phyloP scores from a whole-genome alignment of 1,140 invertebrate species.

The Dendrolimus punctatus region DNA sequence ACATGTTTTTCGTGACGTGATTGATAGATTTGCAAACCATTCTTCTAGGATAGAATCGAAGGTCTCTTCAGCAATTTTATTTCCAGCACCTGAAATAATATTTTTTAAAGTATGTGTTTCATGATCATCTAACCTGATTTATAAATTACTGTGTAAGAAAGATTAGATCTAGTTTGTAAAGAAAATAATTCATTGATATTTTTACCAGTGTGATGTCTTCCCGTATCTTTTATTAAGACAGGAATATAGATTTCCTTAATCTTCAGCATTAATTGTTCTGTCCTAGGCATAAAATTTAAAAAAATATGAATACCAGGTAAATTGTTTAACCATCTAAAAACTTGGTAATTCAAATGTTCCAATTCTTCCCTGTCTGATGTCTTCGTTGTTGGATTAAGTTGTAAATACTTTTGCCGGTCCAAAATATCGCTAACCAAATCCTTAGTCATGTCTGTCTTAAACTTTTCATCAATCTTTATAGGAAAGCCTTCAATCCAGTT shows the following conservation, averaged over 20 bases:
- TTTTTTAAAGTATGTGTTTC: too few relatives aligned
- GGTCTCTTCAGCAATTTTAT: too few relatives aligned
- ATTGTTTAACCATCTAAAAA: conserved; percentile 20
- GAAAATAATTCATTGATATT: too few relatives aligned
- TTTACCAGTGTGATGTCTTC: too few relatives aligned
- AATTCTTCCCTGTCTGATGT: conserved; percentile 12
- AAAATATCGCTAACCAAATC: conserved; percentile 7
- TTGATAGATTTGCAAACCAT: too few relatives aligned
- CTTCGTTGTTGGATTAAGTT: conserved; percentile 1
- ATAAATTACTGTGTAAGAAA: too few relatives aligned
- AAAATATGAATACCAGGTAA: conserved; percentile 3
- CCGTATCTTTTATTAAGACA: neutral
- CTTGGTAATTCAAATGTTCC: conserved; percentile 17
- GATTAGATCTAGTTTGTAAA: too few relatives aligned
- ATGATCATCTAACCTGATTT: too few relatives aligned
- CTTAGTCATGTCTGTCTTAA: conserved; percentile 2
- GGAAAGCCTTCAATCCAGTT: conserved; percentile 2
- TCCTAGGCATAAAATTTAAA: neutral
- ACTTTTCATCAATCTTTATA: neutral
- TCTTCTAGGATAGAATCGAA: too few relatives aligned
- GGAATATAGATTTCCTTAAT: conserved; percentile 1
- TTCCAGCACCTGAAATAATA: too few relatives aligned
- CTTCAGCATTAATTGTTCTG: neutral
- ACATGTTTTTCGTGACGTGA: too few relatives aligned
- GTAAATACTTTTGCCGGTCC: conserved; percentile 7